Percentiles rank a stretch among this genome's conserved stretches.
phyloP scores from a whole-genome alignment of 2,113 vertebrate species.

The Psittacus erithacus region DNA sequence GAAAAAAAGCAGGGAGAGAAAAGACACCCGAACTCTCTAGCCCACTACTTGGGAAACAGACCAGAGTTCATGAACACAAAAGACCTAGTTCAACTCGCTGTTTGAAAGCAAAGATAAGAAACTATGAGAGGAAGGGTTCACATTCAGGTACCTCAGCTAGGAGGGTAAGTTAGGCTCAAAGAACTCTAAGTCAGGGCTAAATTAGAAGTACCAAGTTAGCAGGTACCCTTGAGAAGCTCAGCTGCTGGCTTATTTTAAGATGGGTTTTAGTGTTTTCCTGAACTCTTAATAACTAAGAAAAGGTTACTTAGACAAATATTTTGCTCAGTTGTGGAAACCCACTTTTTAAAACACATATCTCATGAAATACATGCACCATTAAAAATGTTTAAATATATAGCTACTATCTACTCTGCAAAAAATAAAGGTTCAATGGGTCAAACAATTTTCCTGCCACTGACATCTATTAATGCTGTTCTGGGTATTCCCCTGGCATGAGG shows the following conservation, averaged over 20 bases:
- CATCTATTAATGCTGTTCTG: not conserved
- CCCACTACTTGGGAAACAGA: not conserved
- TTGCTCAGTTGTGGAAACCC: not conserved
- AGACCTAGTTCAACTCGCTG: not conserved
- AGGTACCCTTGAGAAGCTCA: not conserved
- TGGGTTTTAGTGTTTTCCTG: not conserved
- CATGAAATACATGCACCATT: not conserved
- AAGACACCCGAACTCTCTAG: not conserved
- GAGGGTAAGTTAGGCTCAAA: not conserved
- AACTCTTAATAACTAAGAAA: not conserved
- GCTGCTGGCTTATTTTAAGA: not conserved
- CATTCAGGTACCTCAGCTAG: not conserved
- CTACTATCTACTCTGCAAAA: not conserved
- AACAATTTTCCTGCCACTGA: not conserved
- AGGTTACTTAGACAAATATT: not conserved
- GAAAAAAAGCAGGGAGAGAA: not conserved
- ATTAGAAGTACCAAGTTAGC: not conserved
- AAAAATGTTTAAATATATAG: not conserved
- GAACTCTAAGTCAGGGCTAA: not conserved
- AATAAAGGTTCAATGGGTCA: not conserved
- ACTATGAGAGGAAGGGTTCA: not conserved
- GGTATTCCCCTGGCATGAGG: slow-evolving; percentile 11
- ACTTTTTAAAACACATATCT: not conserved
- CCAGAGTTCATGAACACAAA: not conserved
- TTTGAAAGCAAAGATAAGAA: not conserved